A percentile compares a stretch with the other conserved stretches of the same genome.
phyloP scores from a whole-genome alignment of 2,113 vertebrate genomes.

The Cyprinus carpio region DNA sequence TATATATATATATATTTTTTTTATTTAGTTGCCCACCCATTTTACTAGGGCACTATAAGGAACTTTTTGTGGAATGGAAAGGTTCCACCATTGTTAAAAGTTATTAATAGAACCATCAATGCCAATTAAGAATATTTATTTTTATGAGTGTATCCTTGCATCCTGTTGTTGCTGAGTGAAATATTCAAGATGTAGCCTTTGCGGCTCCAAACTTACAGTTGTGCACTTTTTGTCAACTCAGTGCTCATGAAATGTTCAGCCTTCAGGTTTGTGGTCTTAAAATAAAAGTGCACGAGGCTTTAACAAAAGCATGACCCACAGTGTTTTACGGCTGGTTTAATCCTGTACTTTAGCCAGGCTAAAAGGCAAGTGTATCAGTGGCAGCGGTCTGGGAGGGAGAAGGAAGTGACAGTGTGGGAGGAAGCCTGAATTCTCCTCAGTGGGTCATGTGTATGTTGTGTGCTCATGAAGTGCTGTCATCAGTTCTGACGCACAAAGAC shows the following conservation, averaged over 20 bases:
- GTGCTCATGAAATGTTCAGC: neutral
- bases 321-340: constrained; percentile 16
- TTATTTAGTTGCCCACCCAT: too few relatives aligned
- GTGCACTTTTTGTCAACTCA: constrained; percentile 24
- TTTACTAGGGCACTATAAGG: too few relatives aligned
- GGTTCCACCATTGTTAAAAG: too few relatives aligned
- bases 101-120: neutral
- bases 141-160: neutral
- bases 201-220: neutral
- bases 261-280: neutral
- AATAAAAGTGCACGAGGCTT: constrained; percentile 27
- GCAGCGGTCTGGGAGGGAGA: constrained; percentile 53
- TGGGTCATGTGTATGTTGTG: constrained; percentile 40
- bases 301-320: neutral
- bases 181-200: neutral
- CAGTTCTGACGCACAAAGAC: constrained; percentile 45
- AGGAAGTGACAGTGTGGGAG: constrained; percentile 42
- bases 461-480: constrained; percentile 47
- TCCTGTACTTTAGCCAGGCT: constrained; percentile 48
- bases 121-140: neutral
- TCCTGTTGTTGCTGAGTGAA: neutral
- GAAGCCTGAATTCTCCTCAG: constrained; percentile 31
- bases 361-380: constrained; percentile 65
- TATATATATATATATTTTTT: too few relatives aligned
- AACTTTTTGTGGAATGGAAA: too few relatives aligned